Base-by-base conservation (phyloP, 2,888 invertebrate species). In the Fissipunctia ypsillon region DNA sequence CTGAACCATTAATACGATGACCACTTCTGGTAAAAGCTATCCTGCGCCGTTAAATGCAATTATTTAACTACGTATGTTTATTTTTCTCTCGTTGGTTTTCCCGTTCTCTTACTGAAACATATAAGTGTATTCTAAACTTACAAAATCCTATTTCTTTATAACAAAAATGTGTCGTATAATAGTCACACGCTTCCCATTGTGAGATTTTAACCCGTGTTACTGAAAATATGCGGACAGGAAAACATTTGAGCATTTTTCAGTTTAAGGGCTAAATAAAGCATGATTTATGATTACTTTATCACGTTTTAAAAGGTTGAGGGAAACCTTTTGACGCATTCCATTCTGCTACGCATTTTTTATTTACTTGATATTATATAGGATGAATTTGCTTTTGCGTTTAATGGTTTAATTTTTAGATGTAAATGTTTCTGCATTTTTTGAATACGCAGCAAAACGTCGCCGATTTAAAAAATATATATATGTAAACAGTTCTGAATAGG, bases 251-350 rank as follows among this genome's bases (percentile, higher is more conserved):
- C 56, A 78, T 80, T 83, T 80, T 79, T 73, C 73, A 66, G 68
- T 72, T 71, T 69, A 66, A 63, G 83, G 61, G 31, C 31, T 38
- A 66, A 83, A 81, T 83, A 73, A 73, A 52, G 56, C 31, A 45
- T 80, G 84, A 81, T 81, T 81, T 80, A 84, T 83, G 84, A 79
- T 50, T 57, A 84, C 66, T 80, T 64, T 77, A 41, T 64, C 69
- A 78, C 66, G 19, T 45, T 71, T 59, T 43, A 67, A 84, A 84
- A 78, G 48, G 78, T 9, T 31, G 28, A 25, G 54, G 60, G 50
- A 22, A 66, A 16, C 64, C 69, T 69, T 78, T 77, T 68, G 65
- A 81, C 56, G 76, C 66, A 78, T 78, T 52, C 66, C 81, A 25
- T 56, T 81, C 22, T 31, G 43, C 12, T 3, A 48, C 54, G 25